Percentiles rank a stretch among this genome's conserved stretches.
Evolutionary conservation across 2,113 vertebrate genomes (phyloP).

Genomic region (Pangasianodon gigas): DNA sequence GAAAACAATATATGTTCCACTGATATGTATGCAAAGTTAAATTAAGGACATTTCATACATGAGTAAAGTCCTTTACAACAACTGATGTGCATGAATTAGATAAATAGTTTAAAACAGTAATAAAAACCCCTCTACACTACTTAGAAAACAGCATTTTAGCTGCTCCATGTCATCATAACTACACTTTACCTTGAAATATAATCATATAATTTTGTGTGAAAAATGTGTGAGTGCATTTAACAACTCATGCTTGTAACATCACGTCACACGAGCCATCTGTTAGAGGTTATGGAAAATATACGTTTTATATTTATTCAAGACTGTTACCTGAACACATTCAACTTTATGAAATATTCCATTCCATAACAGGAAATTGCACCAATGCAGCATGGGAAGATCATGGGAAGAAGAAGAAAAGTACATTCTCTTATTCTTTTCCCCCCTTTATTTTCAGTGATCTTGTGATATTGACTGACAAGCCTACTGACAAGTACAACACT

Average conservation of each 20-base stretch:
- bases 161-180: too few relatives aligned
- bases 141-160: neutral
- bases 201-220: neutral
- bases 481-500: too few relatives aligned
- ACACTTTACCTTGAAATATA: neutral
- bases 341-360: neutral
- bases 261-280: neutral
- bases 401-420: neutral
- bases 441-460: neutral
- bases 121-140: too few relatives aligned
- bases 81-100: neutral
- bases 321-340: neutral
- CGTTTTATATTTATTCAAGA: neutral
- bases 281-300: neutral
- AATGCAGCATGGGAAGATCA: neutral
- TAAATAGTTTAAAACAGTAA: neutral
- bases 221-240: neutral
- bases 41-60: neutral
- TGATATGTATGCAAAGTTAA: neutral
- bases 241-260: neutral
- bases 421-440: neutral
- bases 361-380: neutral
- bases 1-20: neutral
- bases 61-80: neutral
- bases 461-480: neutral